Percentiles rank a stretch among this genome's conserved stretches.
Conservation (phyloP, 1,140 invertebrate genomes). For the Ectropis grisescens region DNA sequence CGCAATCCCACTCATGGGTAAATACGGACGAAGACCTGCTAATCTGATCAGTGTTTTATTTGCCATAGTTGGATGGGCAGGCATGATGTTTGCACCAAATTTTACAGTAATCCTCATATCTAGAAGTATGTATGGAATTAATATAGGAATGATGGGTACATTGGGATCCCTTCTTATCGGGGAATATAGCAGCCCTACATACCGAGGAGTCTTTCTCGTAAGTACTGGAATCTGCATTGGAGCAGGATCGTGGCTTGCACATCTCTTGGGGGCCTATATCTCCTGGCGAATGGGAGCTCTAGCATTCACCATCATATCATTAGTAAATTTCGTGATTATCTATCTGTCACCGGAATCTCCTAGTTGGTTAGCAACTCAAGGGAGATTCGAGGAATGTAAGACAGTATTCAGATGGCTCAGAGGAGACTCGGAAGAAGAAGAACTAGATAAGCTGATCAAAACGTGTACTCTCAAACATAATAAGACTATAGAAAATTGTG, state of each 20-base stretch:
- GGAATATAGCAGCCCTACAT: slow-evolving; percentile 24
- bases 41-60: slow-evolving; percentile 28
- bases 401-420: slow-evolving; percentile 6
- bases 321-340: slow-evolving; percentile 13
- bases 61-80: slow-evolving; percentile 35
- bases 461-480: slow-evolving; percentile 6
- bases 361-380: slow-evolving; percentile 9
- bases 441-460: slow-evolving; percentile 11
- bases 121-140: slow-evolving; percentile 22
- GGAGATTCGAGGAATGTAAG: slow-evolving; percentile 8
- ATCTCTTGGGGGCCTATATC: slow-evolving; percentile 15
- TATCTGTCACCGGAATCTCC: slow-evolving; percentile 13
- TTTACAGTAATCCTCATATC: slow-evolving; percentile 13
- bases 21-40: slow-evolving; percentile 30
- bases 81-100: slow-evolving; percentile 23
- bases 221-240: slow-evolving; percentile 15
- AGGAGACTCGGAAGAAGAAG: slow-evolving; percentile 7
- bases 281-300: slow-evolving; percentile 21
- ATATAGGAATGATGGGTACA: slow-evolving; percentile 17
- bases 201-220: slow-evolving; percentile 24
- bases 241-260: slow-evolving; percentile 15
- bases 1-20: no score
- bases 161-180: slow-evolving; percentile 23
- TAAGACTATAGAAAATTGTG: not conserved
- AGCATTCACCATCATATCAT: slow-evolving; percentile 11